Conservation (phyloP, 1,140 invertebrate species). For the Notospermus geniculatus region DNA sequence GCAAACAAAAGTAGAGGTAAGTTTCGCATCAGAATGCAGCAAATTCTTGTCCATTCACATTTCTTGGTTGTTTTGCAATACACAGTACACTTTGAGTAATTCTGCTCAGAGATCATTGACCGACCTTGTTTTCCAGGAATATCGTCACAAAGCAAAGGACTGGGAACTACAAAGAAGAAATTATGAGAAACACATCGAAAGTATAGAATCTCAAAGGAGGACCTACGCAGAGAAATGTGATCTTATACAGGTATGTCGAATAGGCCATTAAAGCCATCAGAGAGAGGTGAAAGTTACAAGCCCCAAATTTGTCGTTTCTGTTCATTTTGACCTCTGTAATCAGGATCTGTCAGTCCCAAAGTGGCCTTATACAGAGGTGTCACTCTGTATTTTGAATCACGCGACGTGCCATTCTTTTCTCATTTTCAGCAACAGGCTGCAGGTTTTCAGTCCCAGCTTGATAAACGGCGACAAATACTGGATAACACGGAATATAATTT, state of each 20-base stretch:
- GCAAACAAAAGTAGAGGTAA: conserved; percentile 30
- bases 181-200: conserved; percentile 30
- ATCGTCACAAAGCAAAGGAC: conserved; percentile 26
- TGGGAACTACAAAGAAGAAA: conserved; percentile 27
- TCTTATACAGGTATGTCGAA: conserved; percentile 31
- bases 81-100: too few relatives aligned
- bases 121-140: conserved; percentile 23
- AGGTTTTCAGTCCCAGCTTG: conserved; percentile 36
- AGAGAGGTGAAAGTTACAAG: too few relatives aligned
- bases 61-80: neutral
- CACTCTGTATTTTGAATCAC: too few relatives aligned
- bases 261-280: too few relatives aligned
- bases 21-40: neutral
- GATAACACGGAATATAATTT: conserved; percentile 31
- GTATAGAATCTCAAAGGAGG: conserved; percentile 30
- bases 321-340: too few relatives aligned
- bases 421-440: conserved; percentile 32
- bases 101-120: too few relatives aligned
- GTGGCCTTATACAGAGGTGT: too few relatives aligned
- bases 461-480: conserved; percentile 33
- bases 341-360: too few relatives aligned
- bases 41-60: neutral
- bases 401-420: conserved; percentile 16
- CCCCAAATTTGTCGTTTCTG: too few relatives aligned
- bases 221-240: conserved; percentile 37